Evolutionary conservation across 1,140 invertebrate species (phyloP).

Genomic region (Pemphigus obesinymphae): DNA sequence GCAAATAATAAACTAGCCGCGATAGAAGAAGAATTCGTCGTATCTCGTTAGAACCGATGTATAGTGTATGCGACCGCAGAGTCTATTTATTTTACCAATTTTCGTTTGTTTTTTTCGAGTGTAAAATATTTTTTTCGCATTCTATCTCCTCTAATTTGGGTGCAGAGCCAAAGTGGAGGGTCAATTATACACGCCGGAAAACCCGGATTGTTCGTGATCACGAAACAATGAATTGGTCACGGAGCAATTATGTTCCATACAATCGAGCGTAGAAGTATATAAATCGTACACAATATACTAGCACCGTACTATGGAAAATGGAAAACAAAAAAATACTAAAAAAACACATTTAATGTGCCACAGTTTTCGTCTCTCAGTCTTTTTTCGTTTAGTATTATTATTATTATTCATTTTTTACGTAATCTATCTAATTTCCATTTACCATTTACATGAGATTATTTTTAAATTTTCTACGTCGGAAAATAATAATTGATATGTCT

Average conservation of each 20-base stretch:
- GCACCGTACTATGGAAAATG: not conserved
- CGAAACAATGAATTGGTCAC: slow-evolving; percentile 36
- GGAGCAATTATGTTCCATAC: not conserved
- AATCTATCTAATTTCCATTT: slow-evolving; percentile 24
- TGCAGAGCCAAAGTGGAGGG: slow-evolving; percentile 13
- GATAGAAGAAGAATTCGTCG: not conserved
- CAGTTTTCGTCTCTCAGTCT: not conserved
- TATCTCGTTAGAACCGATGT: not conserved
- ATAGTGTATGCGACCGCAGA: too few species aligned
- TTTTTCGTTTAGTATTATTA: not conserved
- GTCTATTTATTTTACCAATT: too few species aligned
- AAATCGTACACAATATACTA: not conserved
- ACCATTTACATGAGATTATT: not conserved
- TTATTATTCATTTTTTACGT: not conserved
- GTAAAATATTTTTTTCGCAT: too few species aligned
- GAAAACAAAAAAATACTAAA: not conserved
- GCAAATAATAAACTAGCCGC: too few species aligned
- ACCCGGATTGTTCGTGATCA: slow-evolving; percentile 4
- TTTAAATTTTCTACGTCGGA: not conserved
- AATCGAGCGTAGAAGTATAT: too few species aligned
- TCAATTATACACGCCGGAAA: slow-evolving; percentile 33
- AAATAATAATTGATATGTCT: not conserved
- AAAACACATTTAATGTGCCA: not conserved
- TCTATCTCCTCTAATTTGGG: not conserved
- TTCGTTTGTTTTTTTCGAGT: too few species aligned